Evolutionary conservation across 2,797 vertebrate genomes (phyloP).

Genomic region (Antrozous pallidus): DNA sequence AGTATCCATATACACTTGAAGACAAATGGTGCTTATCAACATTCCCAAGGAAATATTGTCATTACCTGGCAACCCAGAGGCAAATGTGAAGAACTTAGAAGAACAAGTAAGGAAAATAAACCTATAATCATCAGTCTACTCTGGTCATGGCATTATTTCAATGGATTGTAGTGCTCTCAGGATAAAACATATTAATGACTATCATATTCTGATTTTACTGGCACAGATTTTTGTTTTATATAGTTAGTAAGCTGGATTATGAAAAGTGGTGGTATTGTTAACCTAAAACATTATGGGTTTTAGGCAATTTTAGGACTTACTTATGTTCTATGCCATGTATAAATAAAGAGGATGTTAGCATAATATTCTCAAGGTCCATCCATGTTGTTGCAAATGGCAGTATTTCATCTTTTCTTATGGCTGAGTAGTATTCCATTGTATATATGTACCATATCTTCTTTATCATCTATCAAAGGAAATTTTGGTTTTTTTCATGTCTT

Average conservation of each 20-base stretch:
- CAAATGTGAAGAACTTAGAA: not conserved
- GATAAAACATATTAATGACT: not conserved
- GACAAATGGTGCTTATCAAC: not conserved
- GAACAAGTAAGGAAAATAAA: not conserved
- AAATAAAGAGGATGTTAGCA: slow-evolving; percentile 1
- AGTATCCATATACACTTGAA: not conserved
- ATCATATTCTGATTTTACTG: not conserved
- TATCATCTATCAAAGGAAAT: not conserved
- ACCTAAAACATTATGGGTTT: not conserved
- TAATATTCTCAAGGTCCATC: not conserved
- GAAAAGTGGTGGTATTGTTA: not conserved
- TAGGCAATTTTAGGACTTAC: not conserved
- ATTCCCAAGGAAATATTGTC: not conserved
- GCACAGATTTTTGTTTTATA: not conserved
- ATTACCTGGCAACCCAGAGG: slow-evolving; percentile 11
- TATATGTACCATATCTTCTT: not conserved
- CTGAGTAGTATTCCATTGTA: not conserved
- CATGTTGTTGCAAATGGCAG: not conserved
- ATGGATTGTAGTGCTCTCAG: not conserved
- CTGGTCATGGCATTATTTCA: not conserved
- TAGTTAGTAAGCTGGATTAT: not conserved
- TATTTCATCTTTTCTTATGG: not conserved
- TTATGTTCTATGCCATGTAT: slow-evolving; percentile 13
- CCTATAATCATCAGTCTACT: not conserved
- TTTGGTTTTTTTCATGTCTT: not conserved